Base-by-base conservation (phyloP, 2,797 vertebrate species). In the Gambusia yucatana region DNA sequence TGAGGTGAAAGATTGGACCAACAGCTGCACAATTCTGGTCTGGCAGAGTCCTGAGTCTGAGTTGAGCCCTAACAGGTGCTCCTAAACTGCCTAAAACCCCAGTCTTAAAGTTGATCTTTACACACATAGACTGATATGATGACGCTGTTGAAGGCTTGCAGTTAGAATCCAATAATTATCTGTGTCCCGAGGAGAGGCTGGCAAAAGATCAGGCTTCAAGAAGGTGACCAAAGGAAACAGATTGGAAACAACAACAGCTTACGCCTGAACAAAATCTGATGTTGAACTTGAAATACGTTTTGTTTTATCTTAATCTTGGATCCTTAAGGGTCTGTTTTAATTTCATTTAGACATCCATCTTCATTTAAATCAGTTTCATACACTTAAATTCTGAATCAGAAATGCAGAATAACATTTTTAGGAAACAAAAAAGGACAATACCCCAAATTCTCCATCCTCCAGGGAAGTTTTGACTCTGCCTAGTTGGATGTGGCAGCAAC, bases 41-140 rank as follows among this genome's bases (percentile, higher is more conserved):
- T 82, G 77, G 79, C 84, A 87, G 87, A 90, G 86, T 83, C 84
- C 82, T 55, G 90, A 82, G 80, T 80, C 87, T 61, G 91, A 88
- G 85, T 83, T 91, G 91, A 95, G 89, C 89, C 84, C 67, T 22
- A 84, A 95, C 95, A 96, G 95, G 95, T 96, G 94, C 86, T 82
- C 90, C 92, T 93, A 93, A 91, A 91, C 73, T 73, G 72, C 50
- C 88, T 69, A 72, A 83, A 92, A 89, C 78, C 73, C 80, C 83
- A 90, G 88, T 91, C 88, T 95, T 94, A 94, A 84, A 4, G 72
- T 65, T 95, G 88, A 96, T 91, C 93, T 92, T 77, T 72, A 88
- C 87, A 82, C 73, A 90, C 92, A 92, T 89, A 83, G 86, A 81
- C 87, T 72, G 9, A 44, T 78, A 80, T 87, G 91, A 92, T 78